These are phyloP conservation scores for Caenorhabditis angaria DNA, from an alignment of 2,888 invertebrate genomes.

Conservation along the genomic window DNA sequence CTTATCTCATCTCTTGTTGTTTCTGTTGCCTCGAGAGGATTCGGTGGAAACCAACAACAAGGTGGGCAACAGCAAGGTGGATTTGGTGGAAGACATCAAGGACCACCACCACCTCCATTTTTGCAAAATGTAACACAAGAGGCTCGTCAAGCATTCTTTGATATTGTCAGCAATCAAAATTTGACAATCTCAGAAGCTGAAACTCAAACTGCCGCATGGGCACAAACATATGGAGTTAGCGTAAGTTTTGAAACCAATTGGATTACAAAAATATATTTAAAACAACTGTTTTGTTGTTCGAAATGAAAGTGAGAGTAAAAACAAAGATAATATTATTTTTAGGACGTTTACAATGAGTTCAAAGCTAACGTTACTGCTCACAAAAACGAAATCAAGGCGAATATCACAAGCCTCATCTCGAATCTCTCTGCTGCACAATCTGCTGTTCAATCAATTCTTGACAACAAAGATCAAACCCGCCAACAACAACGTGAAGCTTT, in stretches of 20 bases:
- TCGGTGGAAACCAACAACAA: neutral
- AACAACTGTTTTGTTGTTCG: no score
- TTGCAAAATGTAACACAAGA: slow-evolving; percentile 42
- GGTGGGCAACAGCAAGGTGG: slow-evolving; percentile 12
- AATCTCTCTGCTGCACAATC: slow-evolving; percentile 31
- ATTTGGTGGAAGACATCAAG: slow-evolving; percentile 22
- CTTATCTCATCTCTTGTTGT: neutral
- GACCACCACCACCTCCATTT: slow-evolving; percentile 37
- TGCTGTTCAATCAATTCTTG: slow-evolving; percentile 26
- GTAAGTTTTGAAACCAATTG: slow-evolving; percentile 22
- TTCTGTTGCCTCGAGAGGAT: neutral
- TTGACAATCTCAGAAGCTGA: slow-evolving; percentile 37
- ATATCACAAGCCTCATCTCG: slow-evolving; percentile 33
- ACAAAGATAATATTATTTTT: slow-evolving; percentile 10
- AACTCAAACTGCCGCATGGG: slow-evolving; percentile 30
- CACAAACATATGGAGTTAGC: slow-evolving; percentile 36
- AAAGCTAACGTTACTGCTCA: slow-evolving; percentile 37
- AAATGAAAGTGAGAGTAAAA: neutral
- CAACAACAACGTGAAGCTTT: slow-evolving; percentile 12
- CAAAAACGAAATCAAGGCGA: slow-evolving; percentile 34
- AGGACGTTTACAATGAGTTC: slow-evolving; percentile 18
- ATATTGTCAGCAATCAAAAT: slow-evolving; percentile 35
- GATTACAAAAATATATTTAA: no score
- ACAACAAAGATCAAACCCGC: slow-evolving; percentile 36
- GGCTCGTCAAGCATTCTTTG: slow-evolving; percentile 29